These are phyloP conservation scores for Corythoichthys intestinalis DNA, from an alignment of 2,113 vertebrate genomes.

Conservation along the genomic window DNA sequence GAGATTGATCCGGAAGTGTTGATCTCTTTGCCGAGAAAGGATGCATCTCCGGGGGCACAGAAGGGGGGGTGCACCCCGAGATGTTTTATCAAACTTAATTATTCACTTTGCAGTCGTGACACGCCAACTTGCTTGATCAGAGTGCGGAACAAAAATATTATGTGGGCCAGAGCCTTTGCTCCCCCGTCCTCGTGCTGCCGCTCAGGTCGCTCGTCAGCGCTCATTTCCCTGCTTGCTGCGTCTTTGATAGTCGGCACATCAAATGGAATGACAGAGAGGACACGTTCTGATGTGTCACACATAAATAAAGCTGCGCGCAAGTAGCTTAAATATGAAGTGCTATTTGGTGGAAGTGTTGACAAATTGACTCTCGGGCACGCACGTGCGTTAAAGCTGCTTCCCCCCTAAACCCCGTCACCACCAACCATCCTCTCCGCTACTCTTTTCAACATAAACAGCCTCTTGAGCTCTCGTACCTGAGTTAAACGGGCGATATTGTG, in stretches of 20 bases:
- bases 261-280: constrained; percentile 69
- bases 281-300: constrained; percentile 57
- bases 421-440: constrained; percentile 5
- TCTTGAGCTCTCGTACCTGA: constrained; percentile 69
- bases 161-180: constrained; percentile 71
- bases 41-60: constrained; percentile 57
- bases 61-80: constrained; percentile 48
- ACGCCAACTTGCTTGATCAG: constrained; percentile 70
- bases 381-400: constrained; percentile 41
- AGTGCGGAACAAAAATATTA: constrained; percentile 66
- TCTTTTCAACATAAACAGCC: constrained; percentile 65
- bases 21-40: constrained; percentile 52
- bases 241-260: constrained; percentile 72
- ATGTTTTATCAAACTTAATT: constrained; percentile 75
- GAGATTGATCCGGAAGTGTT: constrained; percentile 54
- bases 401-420: not conserved
- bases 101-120: constrained; percentile 77
- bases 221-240: constrained; percentile 63
- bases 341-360: constrained; percentile 59
- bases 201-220: constrained; percentile 64
- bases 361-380: constrained; percentile 55
- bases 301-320: constrained; percentile 63
- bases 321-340: constrained; percentile 64
- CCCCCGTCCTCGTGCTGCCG: constrained; percentile 50
- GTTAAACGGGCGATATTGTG: constrained; percentile 59